These are phyloP conservation scores for Microtus richardsoni DNA, from an alignment of 2,113 vertebrate genomes.

Conservation along the genomic window DNA sequence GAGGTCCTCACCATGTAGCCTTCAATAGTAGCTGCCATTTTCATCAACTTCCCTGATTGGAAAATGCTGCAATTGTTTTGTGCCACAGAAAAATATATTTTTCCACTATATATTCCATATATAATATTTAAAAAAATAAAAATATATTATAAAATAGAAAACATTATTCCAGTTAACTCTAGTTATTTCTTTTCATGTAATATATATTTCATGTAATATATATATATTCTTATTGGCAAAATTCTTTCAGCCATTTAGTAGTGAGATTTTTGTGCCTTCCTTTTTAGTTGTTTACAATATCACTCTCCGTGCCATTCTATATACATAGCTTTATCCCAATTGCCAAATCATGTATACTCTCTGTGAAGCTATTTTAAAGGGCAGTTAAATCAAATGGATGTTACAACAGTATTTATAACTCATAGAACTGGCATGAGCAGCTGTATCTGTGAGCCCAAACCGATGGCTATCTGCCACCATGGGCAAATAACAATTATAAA, in stretches of 20 bases:
- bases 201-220: neutral
- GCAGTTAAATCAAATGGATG: slow-evolving; percentile 6
- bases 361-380: slow-evolving; percentile 2
- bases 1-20: neutral
- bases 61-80: neutral
- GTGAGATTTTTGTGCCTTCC: neutral
- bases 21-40: neutral
- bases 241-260: neutral
- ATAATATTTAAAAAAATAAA: neutral
- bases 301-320: neutral
- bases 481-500: neutral
- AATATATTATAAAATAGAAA: neutral
- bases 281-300: neutral
- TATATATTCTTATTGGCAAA: neutral
- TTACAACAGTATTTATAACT: neutral
- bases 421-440: neutral
- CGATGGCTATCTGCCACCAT: neutral
- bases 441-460: neutral
- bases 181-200: neutral
- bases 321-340: neutral
- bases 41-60: neutral
- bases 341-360: neutral
- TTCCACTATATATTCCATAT: neutral
- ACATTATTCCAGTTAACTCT: neutral
- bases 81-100: neutral